These are phyloP conservation scores for Thalassaphorura encarpata DNA, from an alignment of 1,140 invertebrate genomes.

Conservation along the genomic window DNA sequence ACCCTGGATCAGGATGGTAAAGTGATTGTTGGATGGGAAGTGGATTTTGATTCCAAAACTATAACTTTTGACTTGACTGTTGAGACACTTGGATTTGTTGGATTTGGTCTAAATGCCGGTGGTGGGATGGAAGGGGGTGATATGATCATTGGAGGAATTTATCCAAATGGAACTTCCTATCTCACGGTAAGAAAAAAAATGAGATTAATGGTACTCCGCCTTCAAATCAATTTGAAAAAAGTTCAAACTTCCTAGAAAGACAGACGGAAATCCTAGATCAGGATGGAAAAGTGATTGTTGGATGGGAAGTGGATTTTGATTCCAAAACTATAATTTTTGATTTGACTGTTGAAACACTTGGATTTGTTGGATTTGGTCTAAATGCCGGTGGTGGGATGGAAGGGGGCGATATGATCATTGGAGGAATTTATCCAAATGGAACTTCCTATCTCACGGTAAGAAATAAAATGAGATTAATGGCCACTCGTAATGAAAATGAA, in stretches of 20 bases:
- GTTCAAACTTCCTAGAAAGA: not conserved
- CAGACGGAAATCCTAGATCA: conserved; percentile 18
- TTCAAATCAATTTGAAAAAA: not conserved
- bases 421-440: conserved; percentile 50
- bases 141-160: conserved; percentile 67
- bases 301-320: conserved; percentile 14
- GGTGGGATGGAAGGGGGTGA: conserved; percentile 64
- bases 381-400: conserved; percentile 58
- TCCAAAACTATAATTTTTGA: conserved; percentile 38
- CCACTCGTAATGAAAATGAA: not conserved
- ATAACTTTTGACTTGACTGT: conserved; percentile 47
- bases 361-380: conserved; percentile 64
- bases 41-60: not conserved
- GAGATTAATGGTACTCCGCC: not conserved
- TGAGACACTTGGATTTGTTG: conserved; percentile 56
- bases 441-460: conserved; percentile 19
- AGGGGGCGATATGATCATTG: conserved; percentile 66
- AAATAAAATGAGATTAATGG: not conserved
- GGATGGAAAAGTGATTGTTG: conserved; percentile 16
- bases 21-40: not conserved
- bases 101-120: conserved; percentile 58
- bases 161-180: conserved; percentile 35
- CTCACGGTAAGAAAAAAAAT: not conserved
- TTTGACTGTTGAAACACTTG: conserved; percentile 53
- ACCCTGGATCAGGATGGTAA: not conserved